Base-by-base conservation (phyloP, 2,888 invertebrate genomes). In the Charanyca ferruginea region DNA sequence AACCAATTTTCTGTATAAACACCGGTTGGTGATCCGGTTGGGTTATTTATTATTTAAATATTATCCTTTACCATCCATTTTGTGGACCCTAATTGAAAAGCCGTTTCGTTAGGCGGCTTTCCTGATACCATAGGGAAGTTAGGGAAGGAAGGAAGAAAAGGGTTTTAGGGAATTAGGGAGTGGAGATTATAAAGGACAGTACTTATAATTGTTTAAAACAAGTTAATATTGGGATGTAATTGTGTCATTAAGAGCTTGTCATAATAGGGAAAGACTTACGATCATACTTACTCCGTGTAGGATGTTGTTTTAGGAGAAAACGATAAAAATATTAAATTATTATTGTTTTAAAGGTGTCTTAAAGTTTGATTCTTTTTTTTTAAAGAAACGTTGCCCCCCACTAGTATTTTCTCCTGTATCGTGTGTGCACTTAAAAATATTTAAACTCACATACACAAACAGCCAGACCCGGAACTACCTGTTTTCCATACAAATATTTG, bases 1-100 rank as follows among this genome's bases (percentile, higher is more conserved):
- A 87, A 87, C 78, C 84, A 86, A 88, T 89, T 86, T 89, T 82
- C 77, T 77, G 80, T 84, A 86, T 83, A 89, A 88, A 88, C 84
- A 83, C 69, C 83, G 81, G 79, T 82, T 85, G 48, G 65, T 57
- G 63, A 67, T 66, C 55, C 73, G 61, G 73, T 60, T 66, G 62
- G 70, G 73, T 68, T 86, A 86, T 88, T 86, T 88, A 85, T 87
- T 85, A 86, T 87, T 85, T 83, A 81, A 86, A 84, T 84, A 86
- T 88, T 86, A 83, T 80, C 84, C 45, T 69, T 69, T 54, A 51
- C 69, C 66, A 42, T 60, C 49, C 53, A 32, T 58, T 51, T 51
- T 53, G 25, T 72, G 55, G 20, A 58, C 79, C 76, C 68, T 70
- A 70, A 81, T 74, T 81, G 74, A 67, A 80, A 74, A 73, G 61